These are phyloP conservation scores for Callithrix jacchus DNA, from an alignment of 2,113 vertebrate species.

Conservation along the genomic window DNA sequence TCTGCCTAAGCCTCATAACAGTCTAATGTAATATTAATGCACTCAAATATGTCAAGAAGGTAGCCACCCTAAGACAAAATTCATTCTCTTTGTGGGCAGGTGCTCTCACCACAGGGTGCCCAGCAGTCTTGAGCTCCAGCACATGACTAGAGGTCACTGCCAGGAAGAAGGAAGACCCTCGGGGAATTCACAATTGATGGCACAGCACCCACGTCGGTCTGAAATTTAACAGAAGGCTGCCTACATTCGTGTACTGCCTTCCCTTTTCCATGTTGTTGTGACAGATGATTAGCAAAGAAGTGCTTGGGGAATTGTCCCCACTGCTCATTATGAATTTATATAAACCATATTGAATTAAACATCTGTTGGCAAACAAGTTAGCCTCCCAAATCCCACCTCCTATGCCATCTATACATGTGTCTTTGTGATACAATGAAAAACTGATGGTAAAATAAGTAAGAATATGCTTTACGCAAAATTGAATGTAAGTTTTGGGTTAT, in stretches of 20 bases:
- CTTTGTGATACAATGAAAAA: not conserved
- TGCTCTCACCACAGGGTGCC: not conserved
- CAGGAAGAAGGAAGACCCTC: not conserved
- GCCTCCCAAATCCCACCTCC: not conserved
- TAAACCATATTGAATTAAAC: conserved; percentile 19
- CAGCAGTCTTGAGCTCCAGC: not conserved
- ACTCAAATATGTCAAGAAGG: not conserved
- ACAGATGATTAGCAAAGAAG: conserved; percentile 45
- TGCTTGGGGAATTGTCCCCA: not conserved
- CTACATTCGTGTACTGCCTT: not conserved
- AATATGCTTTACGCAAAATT: not conserved
- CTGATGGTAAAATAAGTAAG: not conserved
- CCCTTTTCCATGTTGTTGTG: not conserved
- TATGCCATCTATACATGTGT: not conserved
- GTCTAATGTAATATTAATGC: not conserved
- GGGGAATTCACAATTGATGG: not conserved
- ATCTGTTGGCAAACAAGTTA: conserved; percentile 20
- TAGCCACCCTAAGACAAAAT: not conserved
- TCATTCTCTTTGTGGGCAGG: not conserved
- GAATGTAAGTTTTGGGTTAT: not conserved
- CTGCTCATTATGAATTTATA: not conserved
- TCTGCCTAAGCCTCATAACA: no score
- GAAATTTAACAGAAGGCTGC: not conserved
- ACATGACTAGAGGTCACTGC: not conserved
- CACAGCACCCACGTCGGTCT: not conserved